phyloP scores from a whole-genome alignment of 2,797 vertebrate species.

The Enteromius mattozi region DNA sequence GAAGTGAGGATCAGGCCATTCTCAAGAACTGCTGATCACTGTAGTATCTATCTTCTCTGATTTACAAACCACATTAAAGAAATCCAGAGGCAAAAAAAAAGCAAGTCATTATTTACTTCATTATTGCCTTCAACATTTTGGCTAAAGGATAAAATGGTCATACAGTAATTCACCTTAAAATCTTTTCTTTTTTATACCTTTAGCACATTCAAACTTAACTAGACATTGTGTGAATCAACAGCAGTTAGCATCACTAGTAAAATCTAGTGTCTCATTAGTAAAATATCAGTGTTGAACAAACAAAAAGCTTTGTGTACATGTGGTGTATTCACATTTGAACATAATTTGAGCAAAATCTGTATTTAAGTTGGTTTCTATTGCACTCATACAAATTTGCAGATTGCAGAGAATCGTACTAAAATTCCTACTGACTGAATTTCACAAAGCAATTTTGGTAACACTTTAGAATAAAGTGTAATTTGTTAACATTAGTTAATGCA shows the following conservation, averaged over 20 bases:
- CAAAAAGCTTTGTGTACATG: background rate
- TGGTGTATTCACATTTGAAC: background rate
- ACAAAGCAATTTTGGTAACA: background rate
- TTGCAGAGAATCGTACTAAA: background rate
- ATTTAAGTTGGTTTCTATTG: background rate
- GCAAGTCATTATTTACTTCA: background rate
- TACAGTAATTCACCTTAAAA: no score
- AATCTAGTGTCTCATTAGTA: background rate
- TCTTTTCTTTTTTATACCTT: background rate
- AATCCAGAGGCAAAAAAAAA: background rate
- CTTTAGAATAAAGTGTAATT: no score
- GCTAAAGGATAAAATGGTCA: background rate
- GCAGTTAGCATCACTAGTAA: background rate
- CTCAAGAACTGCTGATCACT: background rate
- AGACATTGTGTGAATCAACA: background rate
- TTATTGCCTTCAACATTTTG: background rate
- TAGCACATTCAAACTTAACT: background rate
- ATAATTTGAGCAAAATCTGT: background rate
- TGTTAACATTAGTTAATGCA: no score
- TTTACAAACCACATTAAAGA: background rate
- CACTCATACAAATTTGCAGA: background rate
- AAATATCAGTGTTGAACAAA: background rate
- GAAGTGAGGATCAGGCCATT: background rate
- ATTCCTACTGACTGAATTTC: background rate
- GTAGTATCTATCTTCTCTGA: background rate